Conservation (phyloP, 1,140 invertebrate species). For the Globodera ellingtonae region DNA sequence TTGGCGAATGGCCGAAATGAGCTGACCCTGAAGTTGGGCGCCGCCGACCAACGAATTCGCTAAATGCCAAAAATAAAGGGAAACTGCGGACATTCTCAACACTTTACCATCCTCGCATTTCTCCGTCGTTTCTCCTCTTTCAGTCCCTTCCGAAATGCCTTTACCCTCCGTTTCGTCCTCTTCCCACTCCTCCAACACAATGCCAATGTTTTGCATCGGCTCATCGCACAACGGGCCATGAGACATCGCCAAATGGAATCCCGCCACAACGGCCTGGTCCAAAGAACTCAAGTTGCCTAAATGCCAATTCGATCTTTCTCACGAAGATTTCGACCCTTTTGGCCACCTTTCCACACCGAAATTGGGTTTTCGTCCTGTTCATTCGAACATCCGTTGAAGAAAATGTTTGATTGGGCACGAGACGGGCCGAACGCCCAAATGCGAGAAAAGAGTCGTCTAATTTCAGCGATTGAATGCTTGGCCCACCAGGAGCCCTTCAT, state of each 20-base stretch:
- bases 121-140: background rate
- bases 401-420: constrained; percentile 83
- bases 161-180: constrained; percentile 49
- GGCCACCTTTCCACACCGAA: constrained; percentile 66
- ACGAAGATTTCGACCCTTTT: background rate
- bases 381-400: constrained; percentile 71
- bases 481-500: constrained; percentile 68
- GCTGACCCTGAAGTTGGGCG: constrained; percentile 77
- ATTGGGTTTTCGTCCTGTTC: background rate
- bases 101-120: constrained; percentile 26
- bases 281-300: constrained; percentile 43
- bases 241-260: constrained; percentile 87
- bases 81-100: background rate
- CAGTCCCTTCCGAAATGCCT: constrained; percentile 27
- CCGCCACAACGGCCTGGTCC: constrained; percentile 76
- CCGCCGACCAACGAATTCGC: constrained; percentile 22
- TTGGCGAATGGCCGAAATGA: constrained; percentile 87
- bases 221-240: constrained; percentile 91
- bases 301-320: background rate
- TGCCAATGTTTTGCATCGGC: constrained; percentile 89
- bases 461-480: constrained; percentile 67
- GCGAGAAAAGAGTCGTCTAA: constrained; percentile 72
- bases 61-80: background rate
- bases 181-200: constrained; percentile 75
- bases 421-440: constrained; percentile 90